Evolutionary conservation across 2,888 invertebrate species (phyloP), one percentile per base, ranked within the genome.

Genomic region (Panzeria rudis): DNA sequence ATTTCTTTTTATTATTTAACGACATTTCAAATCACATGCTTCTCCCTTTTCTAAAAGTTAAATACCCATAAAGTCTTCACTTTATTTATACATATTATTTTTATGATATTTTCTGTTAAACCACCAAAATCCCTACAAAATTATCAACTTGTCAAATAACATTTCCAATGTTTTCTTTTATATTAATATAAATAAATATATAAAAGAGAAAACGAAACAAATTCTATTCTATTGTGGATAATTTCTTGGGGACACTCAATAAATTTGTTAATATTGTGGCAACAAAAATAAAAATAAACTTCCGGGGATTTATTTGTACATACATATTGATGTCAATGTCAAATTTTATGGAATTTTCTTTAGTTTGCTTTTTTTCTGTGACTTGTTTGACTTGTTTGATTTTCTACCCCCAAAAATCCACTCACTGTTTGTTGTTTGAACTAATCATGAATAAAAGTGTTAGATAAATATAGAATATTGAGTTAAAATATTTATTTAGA

Each of bases 231-330:
- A 35, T 52, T 68, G 35, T 35, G 35, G 50, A 17, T 23, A 35
- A 32, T 13, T 50, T 52, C 35, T 50, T 50, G 68, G 68, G 25
- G 50, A 50, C 35, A 38, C 41, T 41, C 54, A 44, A 54, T 23
- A 54, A 76, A 54, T 32, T 54, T 66, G 29, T 41, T 66, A n/a
- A 54, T 66, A 25, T 41, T 54, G 29, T 15, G 15, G 44, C 32
- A 54, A 64, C n/a, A 25, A 44, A 54, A 52, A 76, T 59, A 69
- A 59, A 77, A 68, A 47, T 35, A 77, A 52, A 69, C 41, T 69
- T 78, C 61, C 78, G 78, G 69, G 50, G 44, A 76, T 68, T 77
- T 77, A n/a, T n/a, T n/a, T n/a, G n/a, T n/a, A n/a, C n/a, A n/a
- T 62, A 32, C 4, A 35, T 59, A 81, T 73, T 68, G 47, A 73